Conservation (phyloP, 2,113 vertebrate species). For the Clarias gariepinus region DNA sequence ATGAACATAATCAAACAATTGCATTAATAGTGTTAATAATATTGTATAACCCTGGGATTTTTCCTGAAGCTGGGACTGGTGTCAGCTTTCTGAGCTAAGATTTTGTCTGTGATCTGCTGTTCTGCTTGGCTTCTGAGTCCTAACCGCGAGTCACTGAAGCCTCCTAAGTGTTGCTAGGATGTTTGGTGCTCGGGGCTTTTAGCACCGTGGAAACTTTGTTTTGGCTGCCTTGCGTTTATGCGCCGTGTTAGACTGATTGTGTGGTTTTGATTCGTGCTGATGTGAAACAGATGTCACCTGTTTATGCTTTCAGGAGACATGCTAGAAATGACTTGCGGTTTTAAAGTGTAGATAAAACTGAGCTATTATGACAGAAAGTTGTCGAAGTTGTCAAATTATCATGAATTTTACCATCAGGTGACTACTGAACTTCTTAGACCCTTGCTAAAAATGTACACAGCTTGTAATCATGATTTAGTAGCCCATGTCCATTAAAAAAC, state of each 20-base stretch:
- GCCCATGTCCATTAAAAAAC: background rate
- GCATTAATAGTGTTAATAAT: background rate
- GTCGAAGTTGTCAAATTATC: background rate
- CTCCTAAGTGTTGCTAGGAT: conserved; percentile 45
- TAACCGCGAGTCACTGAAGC: conserved; percentile 33
- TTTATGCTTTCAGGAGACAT: conserved; percentile 4
- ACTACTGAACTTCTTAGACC: background rate
- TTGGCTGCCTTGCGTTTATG: conserved; percentile 25
- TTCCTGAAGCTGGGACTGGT: background rate
- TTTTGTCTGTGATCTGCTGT: background rate
- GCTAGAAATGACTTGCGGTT: conserved; percentile 4
- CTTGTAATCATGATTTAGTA: background rate
- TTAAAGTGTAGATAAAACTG: background rate
- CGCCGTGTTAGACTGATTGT: conserved; percentile 27
- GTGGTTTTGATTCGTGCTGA: conserved; percentile 32
- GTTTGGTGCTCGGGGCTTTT: conserved; percentile 37
- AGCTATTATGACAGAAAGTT: background rate
- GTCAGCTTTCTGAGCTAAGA: background rate
- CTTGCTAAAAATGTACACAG: background rate
- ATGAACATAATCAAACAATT: background rate
- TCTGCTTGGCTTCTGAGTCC: background rate
- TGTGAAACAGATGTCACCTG: conserved; percentile 45
- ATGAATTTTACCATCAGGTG: background rate
- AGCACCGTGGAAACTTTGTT: conserved; percentile 44
- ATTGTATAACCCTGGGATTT: background rate